Base-by-base conservation (phyloP, 2,888 invertebrate genomes). In the Pantelozetes paolii region DNA sequence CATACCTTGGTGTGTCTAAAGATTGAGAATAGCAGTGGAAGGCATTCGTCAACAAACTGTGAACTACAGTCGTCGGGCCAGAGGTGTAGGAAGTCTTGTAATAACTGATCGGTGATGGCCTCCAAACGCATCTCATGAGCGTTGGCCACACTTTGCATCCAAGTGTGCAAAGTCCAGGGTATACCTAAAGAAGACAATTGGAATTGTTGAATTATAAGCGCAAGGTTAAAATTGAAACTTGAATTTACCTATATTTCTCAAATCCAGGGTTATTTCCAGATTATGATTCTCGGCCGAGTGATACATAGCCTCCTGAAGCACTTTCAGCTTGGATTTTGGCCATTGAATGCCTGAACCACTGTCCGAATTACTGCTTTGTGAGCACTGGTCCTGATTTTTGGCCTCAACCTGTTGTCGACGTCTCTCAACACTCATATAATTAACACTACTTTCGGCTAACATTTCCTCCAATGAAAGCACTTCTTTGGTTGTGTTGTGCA, bases 221-320 rank as follows among this genome's bases (percentile, higher is more conserved):
- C 13, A 40, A 40, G 6, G 6, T 40, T 64, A 32, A 32, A 75
- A 6, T 50, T 20, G 20, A 50, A n/a, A n/a, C 50, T 50, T 36
- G 36, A 36, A 11, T 8, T 11, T 36, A 36, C 81, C 92, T 71
- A 93, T 83, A 50, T 90, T 89, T 75, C 93, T 87, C 42, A 95
- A 85, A 81, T 94, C 94, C 79, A 94, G 86, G 0, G 94, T 93
- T 78, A 94, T 90, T 81, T 94, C 94, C 28, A 78, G 73, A 82
- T 93, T 90, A 80, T 92, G 92, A 81, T 91, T 92, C 83, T 94
- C 94, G 0, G 93, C 91, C 76, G 92, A 92, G 81, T 93, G 93
- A 81, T 94, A 95, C 91, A 95, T 91, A 28, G 94, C 93, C 82
- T 94, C 94, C 81, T 94, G 92, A 75, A 94, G 62, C 18, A 18